These are phyloP conservation scores for Sparus aurata DNA, from an alignment of 2,797 vertebrate genomes.

Conservation along the genomic window DNA sequence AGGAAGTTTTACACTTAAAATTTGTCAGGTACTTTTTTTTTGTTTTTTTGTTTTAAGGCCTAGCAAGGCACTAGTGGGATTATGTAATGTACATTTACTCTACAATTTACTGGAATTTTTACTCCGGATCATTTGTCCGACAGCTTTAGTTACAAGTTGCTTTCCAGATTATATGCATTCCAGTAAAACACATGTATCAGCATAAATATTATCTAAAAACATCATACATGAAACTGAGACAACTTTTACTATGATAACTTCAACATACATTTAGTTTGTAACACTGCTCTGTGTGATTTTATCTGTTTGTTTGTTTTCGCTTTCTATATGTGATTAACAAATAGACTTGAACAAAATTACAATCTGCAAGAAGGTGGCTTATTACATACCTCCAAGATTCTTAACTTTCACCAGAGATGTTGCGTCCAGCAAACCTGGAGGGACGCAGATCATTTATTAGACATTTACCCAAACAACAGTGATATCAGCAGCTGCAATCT, in stretches of 20 bases:
- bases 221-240: no score
- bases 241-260: not conserved
- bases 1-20: no score
- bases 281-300: not conserved
- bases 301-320: not conserved
- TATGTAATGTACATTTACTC: no score
- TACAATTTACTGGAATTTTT: no score
- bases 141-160: no score
- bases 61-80: no score
- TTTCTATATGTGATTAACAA: not conserved
- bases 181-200: no score
- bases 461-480: not conserved
- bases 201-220: no score
- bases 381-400: slow-evolving; percentile 67
- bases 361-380: not conserved
- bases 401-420: slow-evolving; percentile 74
- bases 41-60: not conserved
- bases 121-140: no score
- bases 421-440: slow-evolving; percentile 75
- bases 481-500: not conserved
- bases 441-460: slow-evolving; percentile 13
- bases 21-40: not conserved
- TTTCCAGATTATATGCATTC: no score
- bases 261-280: not conserved
- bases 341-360: not conserved